These are phyloP conservation scores for Electrophaes corylata DNA, from an alignment of 2,888 invertebrate species.

Conservation along the genomic window DNA sequence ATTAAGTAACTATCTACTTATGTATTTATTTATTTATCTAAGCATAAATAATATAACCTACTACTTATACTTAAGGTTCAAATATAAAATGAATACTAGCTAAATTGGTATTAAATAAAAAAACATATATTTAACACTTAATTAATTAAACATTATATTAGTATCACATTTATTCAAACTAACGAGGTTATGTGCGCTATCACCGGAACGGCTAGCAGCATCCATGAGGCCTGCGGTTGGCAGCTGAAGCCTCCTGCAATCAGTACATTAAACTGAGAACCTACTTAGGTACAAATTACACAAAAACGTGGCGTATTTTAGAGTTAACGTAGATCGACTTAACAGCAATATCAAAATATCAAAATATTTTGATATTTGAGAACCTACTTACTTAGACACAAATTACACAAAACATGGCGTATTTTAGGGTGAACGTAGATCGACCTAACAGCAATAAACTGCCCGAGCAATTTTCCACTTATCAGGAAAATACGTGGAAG, in stretches of 20 bases:
- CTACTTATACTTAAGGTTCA: not conserved
- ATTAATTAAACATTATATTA: conserved; percentile 47
- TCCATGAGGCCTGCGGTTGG: conserved; percentile 37
- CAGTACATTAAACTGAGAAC: not conserved
- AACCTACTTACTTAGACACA: not conserved
- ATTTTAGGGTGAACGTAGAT: not conserved
- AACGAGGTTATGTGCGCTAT: conserved; percentile 33
- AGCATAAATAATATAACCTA: too few relatives aligned
- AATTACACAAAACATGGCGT: not conserved
- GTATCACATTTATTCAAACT: conserved; percentile 52
- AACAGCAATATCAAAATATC: too few relatives aligned
- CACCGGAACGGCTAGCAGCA: conserved; percentile 37
- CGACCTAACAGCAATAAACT: too few relatives aligned
- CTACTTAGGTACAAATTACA: not conserved
- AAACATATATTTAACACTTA: conserved; percentile 48
- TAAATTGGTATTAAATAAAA: conserved; percentile 7
- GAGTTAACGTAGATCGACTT: not conserved
- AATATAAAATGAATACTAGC: not conserved
- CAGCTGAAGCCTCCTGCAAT: conserved; percentile 31
- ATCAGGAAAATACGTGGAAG: too few relatives aligned
- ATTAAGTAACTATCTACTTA: too few relatives aligned
- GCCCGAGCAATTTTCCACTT: too few relatives aligned
- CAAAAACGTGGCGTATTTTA: not conserved
- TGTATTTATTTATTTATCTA: too few relatives aligned
- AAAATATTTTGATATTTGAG: too few relatives aligned